A percentile compares a stretch with the other conserved stretches of the same genome.
phyloP scores from a whole-genome alignment of 2,113 vertebrate species.

The Scortum barcoo region DNA sequence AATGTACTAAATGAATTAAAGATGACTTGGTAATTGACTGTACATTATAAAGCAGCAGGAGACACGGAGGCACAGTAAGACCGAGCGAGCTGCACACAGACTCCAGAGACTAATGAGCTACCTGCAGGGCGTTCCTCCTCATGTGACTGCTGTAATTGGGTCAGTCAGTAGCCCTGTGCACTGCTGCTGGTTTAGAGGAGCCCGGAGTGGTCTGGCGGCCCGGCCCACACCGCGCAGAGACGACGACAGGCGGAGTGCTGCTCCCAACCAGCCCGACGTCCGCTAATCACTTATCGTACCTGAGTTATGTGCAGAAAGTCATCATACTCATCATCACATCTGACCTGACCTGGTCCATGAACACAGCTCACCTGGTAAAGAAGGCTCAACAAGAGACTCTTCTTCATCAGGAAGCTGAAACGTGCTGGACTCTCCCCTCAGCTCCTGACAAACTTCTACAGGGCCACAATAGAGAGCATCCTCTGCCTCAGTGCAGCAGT shows the following conservation, averaged over 20 bases:
- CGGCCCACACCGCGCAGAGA: neutral
- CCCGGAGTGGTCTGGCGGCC: constrained; percentile 45
- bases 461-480: too few species aligned
- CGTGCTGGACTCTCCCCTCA: too few species aligned
- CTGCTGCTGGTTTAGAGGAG: constrained; percentile 46
- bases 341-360: too few species aligned
- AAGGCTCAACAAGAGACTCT: too few species aligned
- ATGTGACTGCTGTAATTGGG: constrained; percentile 75
- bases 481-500: too few species aligned
- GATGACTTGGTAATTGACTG: constrained; percentile 63
- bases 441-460: too few species aligned
- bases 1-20: constrained; percentile 68
- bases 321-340: too few species aligned
- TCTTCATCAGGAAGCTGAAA: too few species aligned
- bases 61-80: constrained; percentile 47
- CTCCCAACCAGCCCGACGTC: constrained; percentile 5
- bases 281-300: neutral
- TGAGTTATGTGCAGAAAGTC: neutral
- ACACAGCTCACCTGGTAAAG: too few species aligned
- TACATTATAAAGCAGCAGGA: constrained; percentile 68
- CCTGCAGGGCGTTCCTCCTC: constrained; percentile 65
- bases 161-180: constrained; percentile 67
- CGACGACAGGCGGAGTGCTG: constrained; percentile 6
- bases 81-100: constrained; percentile 49
- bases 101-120: constrained; percentile 74